Evolutionary conservation across 2,888 invertebrate species (phyloP), one percentile per base, ranked within the genome.

Genomic region (Lottia gigantea): DNA sequence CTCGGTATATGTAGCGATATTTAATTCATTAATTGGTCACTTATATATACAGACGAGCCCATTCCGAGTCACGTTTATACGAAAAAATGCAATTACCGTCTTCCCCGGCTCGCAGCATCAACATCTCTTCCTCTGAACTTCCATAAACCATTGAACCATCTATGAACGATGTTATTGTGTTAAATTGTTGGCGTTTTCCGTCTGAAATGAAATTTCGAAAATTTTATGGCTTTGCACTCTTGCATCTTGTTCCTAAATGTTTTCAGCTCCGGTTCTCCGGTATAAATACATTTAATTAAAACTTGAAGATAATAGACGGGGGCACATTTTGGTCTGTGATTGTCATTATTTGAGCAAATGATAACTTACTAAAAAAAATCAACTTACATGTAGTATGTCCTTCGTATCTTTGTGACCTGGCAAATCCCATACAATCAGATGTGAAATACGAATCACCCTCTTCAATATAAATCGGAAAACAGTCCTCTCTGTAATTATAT

Each of bases 61-160:
- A 31, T n/a, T n/a, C n/a, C n/a, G n/a, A n/a, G 31, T 31, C 6
- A 3, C 6, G 6, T 31, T 31, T 31, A n/a, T 19, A 6, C 0
- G 8, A 16, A 11, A 19, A 19, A n/a, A n/a, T 49, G 19, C 19
- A 16, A 16, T 55, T 55, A 55, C 55, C 55, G 14, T 55, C 19
- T 55, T 23, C 55, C 2, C 55, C 55, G 11, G 55, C 23, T 55
- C 55, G 19, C 14, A 55, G 23, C 19, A 23, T 23, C 19, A 14
- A 12, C 23, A 23, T 55, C 15, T 55, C 55, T 12, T 55, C 55
- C 19, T 55, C 19, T 2, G 55, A 55, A 55, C 55, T 55, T 3
- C 55, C 55, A 55, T 55, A 55, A 12, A 55, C 55, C 55, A 55
- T 23, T 11, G 55, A 55, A 23, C 55, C 55, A 55, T 55, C 55